phyloP scores from a whole-genome alignment of 2,888 invertebrate genomes.

The Galerucella pusilla region DNA sequence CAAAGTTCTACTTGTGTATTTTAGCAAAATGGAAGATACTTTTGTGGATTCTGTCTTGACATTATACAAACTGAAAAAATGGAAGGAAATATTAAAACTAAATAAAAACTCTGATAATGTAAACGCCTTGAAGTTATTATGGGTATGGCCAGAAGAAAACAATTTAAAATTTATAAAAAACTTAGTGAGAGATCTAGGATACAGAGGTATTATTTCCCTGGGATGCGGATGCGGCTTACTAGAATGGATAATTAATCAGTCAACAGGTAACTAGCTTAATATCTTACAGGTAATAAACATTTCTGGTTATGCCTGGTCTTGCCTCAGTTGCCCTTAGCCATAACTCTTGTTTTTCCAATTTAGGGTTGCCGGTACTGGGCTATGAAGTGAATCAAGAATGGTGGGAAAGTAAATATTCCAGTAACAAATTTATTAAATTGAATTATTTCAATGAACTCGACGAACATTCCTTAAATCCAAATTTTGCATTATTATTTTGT shows the following conservation, averaged over 20 bases:
- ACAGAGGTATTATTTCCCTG: constrained; percentile 73
- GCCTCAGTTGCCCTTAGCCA: too few relatives aligned
- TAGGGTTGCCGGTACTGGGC: constrained; percentile 69
- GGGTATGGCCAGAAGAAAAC: constrained; percentile 79
- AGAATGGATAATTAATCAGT: constrained; percentile 80
- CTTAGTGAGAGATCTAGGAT: constrained; percentile 63
- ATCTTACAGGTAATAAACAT: background rate
- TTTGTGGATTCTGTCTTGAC: constrained; percentile 63
- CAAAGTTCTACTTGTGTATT: background rate
- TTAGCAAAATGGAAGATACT: constrained; percentile 33
- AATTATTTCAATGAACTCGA: constrained; percentile 64
- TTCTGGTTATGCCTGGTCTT: too few relatives aligned
- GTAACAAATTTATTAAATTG: constrained; percentile 76
- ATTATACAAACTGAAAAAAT: constrained; percentile 63
- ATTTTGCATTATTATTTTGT: constrained; percentile 79
- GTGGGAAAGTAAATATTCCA: constrained; percentile 83
- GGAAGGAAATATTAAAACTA: constrained; percentile 66
- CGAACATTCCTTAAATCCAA: constrained; percentile 48
- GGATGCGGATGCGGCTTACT: constrained; percentile 86
- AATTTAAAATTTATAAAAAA: constrained; percentile 72
- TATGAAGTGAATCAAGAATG: constrained; percentile 83
- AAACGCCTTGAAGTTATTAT: constrained; percentile 67
- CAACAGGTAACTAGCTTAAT: constrained; percentile 67
- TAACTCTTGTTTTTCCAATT: constrained; percentile 29
- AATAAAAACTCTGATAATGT: constrained; percentile 66